These are phyloP conservation scores for Anolis carolinensis DNA, from an alignment of 2,113 vertebrate species.

Conservation along the genomic window DNA sequence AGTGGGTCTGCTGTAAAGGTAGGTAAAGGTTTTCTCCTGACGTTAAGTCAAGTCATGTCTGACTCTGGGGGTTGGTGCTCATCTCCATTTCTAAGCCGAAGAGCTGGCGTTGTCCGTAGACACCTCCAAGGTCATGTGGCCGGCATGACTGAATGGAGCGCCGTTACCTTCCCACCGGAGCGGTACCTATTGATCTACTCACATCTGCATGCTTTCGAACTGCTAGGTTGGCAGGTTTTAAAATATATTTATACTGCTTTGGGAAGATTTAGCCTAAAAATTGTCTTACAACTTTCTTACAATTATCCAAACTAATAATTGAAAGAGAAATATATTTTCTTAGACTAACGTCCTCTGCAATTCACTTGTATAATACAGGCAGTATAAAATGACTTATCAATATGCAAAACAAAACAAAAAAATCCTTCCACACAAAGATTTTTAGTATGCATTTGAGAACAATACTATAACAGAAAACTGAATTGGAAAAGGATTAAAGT, in stretches of 20 bases:
- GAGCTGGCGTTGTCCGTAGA: too few species aligned
- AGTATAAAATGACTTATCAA: constrained; percentile 20
- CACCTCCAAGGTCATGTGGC: too few species aligned
- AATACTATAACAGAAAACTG: constrained; percentile 32
- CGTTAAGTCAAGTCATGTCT: too few species aligned
- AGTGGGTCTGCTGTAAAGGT: too few species aligned
- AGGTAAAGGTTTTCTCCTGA: too few species aligned
- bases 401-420: constrained; percentile 14
- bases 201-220: too few species aligned
- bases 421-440: background rate
- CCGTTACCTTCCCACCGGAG: too few species aligned
- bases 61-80: too few species aligned
- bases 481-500: background rate
- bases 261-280: background rate
- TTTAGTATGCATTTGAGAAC: background rate
- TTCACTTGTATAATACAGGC: constrained; percentile 19
- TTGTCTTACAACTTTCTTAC: background rate
- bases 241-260: background rate
- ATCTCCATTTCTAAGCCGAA: too few species aligned
- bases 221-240: too few species aligned
- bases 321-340: background rate
- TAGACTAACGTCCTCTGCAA: background rate
- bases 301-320: background rate
- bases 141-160: too few species aligned
- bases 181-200: too few species aligned